Base-by-base conservation (phyloP, 2,888 invertebrate species). In the Linyphia triangularis region DNA sequence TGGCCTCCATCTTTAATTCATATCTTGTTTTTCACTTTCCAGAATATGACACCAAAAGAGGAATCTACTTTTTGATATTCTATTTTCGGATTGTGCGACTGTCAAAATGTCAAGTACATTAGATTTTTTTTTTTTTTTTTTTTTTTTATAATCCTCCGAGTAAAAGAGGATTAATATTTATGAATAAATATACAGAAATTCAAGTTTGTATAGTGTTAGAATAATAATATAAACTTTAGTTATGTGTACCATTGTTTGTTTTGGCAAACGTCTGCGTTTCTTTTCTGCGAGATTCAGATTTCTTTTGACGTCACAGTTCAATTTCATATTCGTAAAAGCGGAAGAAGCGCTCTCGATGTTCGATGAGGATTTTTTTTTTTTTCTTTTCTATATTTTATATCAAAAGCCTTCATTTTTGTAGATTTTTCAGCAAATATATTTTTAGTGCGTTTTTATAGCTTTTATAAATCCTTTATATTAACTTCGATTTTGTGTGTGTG, bases 1-100 rank as follows among this genome's bases (percentile, higher is more conserved):
- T 63, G 22, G 51, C 40, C 67, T 67, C 78, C 78, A 79, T 79
- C 78, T 79, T 79, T 79, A 79, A 79, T 79, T 79, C 78, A 79
- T 79, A 79, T 43, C 26, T 33, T 79, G 67, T 67, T 79, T 63
- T 61, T 61, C 24, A 40, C 19, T 40, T 77, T 28, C 16, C 73
- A 10, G 26, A 67, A 30, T 6, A 28, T 77, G 33, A 51, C 63
- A 78, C 26, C 30, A 61, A 61, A 61, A 77, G 33, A n/a, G n/a
- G 30, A n/a, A 37, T 16, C 13, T 1, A 26, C 22, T 28, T 51
- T 72, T 72, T 26, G 63, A 51, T 65, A 79, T 79, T 79, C 78
- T 67, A 26, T 40, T 19, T 30, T 63, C 65, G 78, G 30, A 79
- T 65, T 79, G 43, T 79, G 26, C 65, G 28, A 28, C 78, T 51